Conservation (phyloP, 2,113 vertebrate species). For the Odobenus rosmarus region DNA sequence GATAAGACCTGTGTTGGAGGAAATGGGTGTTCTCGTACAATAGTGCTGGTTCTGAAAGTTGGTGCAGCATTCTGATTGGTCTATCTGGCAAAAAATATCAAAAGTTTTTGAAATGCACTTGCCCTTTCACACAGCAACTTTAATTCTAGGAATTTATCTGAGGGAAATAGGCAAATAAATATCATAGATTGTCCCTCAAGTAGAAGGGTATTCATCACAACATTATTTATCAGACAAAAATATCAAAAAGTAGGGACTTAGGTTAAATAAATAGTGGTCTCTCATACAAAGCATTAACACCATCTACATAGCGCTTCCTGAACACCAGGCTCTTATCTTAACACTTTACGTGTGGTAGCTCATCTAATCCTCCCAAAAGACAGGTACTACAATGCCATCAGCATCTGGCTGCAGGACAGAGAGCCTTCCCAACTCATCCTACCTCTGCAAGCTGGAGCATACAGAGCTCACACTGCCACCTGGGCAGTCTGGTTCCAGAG, state of each 20-base stretch:
- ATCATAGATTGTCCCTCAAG: not conserved
- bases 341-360: not conserved
- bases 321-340: not conserved
- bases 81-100: not conserved
- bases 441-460: not conserved
- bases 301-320: not conserved
- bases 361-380: not conserved
- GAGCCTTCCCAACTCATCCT: not conserved
- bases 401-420: not conserved
- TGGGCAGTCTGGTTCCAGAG: not conserved
- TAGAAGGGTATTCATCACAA: not conserved
- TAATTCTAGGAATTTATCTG: slow-evolving; percentile 1
- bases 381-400: not conserved
- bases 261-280: not conserved
- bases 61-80: not conserved
- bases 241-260: not conserved
- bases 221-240: not conserved
- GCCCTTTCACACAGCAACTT: not conserved
- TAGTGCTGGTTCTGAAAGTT: not conserved
- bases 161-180: not conserved
- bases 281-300: not conserved
- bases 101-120: not conserved
- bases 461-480: not conserved
- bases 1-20: not conserved
- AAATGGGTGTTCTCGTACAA: not conserved